Evolutionary conservation across 1,140 invertebrate species (phyloP).

Genomic region (Chymomyza costata): DNA sequence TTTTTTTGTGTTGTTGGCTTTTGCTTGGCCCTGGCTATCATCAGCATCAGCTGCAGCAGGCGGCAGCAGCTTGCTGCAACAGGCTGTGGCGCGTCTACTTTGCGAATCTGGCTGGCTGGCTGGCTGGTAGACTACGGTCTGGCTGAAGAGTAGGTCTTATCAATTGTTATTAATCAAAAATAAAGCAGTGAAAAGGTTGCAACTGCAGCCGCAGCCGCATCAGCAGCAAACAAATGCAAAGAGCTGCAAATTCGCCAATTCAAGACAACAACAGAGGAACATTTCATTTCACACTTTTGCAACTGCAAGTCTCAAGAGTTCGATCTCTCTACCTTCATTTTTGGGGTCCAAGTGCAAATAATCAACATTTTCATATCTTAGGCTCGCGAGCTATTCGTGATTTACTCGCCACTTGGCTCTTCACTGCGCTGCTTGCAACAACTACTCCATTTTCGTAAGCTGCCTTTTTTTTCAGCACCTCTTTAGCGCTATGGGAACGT

Average conservation of each 20-base stretch:
- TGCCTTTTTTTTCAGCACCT: constrained; percentile 50
- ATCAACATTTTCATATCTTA: constrained; percentile 70
- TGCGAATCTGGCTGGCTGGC: constrained; percentile 12
- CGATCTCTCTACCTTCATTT: too few species aligned
- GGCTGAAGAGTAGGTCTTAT: constrained; percentile 29
- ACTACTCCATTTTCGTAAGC: constrained; percentile 1
- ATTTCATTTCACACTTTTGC: constrained; percentile 64
- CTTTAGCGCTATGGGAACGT: constrained; percentile 55
- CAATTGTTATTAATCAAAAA: constrained; percentile 71
- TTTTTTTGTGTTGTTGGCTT: background rate
- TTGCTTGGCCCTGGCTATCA: constrained; percentile 47
- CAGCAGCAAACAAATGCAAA: constrained; percentile 34
- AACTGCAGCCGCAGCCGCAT: constrained; percentile 11
- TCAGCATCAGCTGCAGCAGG: constrained; percentile 42
- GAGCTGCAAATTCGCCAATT: constrained; percentile 54
- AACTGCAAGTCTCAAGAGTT: too few species aligned
- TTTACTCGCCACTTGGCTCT: constrained; percentile 62
- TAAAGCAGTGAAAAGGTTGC: constrained; percentile 35
- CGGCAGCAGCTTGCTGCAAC: constrained; percentile 28
- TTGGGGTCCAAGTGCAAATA: constrained; percentile 48
- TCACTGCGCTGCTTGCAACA: constrained; percentile 17
- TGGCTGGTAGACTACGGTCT: constrained; percentile 2
- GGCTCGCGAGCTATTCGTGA: constrained; percentile 65
- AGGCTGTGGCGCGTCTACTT: constrained; percentile 20
- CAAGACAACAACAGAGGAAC: constrained; percentile 20